These are phyloP conservation scores for Alectura lathami DNA, from an alignment of 2,113 vertebrate species.

Conservation along the genomic window DNA sequence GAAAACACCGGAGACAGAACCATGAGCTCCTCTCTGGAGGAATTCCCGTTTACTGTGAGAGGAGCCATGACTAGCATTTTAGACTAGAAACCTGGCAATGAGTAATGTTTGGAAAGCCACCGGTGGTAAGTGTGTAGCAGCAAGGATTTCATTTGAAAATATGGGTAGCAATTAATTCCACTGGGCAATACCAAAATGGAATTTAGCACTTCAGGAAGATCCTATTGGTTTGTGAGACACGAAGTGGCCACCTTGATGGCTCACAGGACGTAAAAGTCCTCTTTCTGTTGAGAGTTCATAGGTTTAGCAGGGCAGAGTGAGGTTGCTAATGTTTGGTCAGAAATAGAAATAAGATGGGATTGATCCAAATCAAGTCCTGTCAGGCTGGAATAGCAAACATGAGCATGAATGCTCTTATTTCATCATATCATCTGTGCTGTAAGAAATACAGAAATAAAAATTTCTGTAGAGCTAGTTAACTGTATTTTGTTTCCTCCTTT, in stretches of 20 bases:
- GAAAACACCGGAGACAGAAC: background rate
- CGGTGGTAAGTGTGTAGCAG: background rate
- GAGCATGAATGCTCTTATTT: background rate
- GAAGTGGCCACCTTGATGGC: background rate
- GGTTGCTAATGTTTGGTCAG: background rate
- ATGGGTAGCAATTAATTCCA: background rate
- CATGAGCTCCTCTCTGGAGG: background rate
- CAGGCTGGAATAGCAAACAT: background rate
- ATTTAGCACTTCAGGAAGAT: background rate
- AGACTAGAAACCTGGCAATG: background rate
- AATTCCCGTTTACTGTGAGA: background rate
- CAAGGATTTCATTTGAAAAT: background rate
- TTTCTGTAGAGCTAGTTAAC: background rate
- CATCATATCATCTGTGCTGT: background rate
- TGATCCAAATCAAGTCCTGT: background rate
- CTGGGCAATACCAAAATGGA: background rate
- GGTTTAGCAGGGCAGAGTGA: background rate
- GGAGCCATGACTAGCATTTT: background rate
- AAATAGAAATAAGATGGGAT: background rate
- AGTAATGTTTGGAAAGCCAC: background rate
- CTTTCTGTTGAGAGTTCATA: accelerated
- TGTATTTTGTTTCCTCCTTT: background rate
- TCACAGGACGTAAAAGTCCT: background rate
- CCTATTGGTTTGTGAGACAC: background rate
- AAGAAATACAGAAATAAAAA: background rate